These are phyloP conservation scores for Euthynnus affinis DNA, from an alignment of 2,797 vertebrate species.

Conservation along the genomic window DNA sequence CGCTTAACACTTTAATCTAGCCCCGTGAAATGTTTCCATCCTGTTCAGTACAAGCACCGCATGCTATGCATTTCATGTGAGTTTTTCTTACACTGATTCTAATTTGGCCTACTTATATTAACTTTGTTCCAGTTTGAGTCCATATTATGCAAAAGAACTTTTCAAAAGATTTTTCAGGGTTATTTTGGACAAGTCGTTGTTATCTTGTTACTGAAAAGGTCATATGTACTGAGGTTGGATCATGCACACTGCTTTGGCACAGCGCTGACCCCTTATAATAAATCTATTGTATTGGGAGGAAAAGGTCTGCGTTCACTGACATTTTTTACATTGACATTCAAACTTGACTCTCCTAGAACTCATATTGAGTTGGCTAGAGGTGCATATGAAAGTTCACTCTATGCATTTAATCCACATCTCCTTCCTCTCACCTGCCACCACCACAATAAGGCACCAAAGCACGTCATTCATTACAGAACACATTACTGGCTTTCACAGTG, in stretches of 20 bases:
- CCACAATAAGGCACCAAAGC: constrained; percentile 30
- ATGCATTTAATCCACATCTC: constrained; percentile 30
- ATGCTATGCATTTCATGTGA: not conserved
- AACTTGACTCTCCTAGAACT: constrained; percentile 1
- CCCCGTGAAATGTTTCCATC: not conserved
- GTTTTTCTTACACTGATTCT: not conserved
- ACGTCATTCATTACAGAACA: constrained; percentile 23
- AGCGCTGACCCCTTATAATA: constrained; percentile 5
- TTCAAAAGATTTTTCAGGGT: constrained; percentile 20
- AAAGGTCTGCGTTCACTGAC: constrained; percentile 12
- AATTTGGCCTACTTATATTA: not conserved
- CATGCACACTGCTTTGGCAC: not conserved
- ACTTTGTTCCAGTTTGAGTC: not conserved
- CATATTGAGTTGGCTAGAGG: not conserved
- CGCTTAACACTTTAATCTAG: not conserved
- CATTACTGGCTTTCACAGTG: constrained; percentile 36
- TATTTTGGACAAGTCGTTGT: constrained; percentile 1
- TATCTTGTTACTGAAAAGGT: constrained; percentile 44
- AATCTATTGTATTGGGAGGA: not conserved
- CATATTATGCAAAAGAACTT: constrained; percentile 25
- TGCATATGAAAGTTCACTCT: not conserved
- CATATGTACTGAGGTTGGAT: constrained; percentile 5
- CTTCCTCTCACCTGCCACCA: constrained; percentile 37
- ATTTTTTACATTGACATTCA: constrained; percentile 49
- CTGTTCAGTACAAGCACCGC: not conserved